Base-by-base conservation (phyloP, 1,140 invertebrate genomes). In the Leptinotarsa texana region DNA sequence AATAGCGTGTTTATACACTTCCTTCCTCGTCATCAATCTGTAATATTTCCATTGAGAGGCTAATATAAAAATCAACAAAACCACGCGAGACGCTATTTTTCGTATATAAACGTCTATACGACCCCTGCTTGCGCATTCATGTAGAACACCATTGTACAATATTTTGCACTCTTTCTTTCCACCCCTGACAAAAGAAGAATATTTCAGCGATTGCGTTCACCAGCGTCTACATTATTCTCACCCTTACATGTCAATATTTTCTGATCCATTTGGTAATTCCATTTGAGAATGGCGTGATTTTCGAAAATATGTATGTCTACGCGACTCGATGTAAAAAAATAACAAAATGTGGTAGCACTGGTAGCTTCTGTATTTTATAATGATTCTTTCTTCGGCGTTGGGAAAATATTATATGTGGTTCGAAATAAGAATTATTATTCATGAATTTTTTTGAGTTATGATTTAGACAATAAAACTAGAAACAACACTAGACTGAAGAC, bases 31-130 rank as follows among this genome's bases (percentile, higher is more conserved):
- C 51, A 57, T 57, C 51, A 57, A 57, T 57, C 51, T 18, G 51
- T 18, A 57, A 57, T 57, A 57, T 57, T 57, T 57, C 51, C 51
- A 57, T 57, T 57, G 51, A 57, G 51, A 57, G 51, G 51, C 51
- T 57, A 57, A 57, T 57, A 57, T 57, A n/a, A 57, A 57, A 57
- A 57, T 57, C 51, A 57, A 57, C 51, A 57, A 57, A 57, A 57
- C 51, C 51, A 57, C 51, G 51, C 51, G 51, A 57, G 51, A 57
- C 51, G 51, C 51, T 57, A 57, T 57, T 57, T 57, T 57, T 57
- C 17, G 15, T 57, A 57, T 3, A 57, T 57, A 57, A 57, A 57
- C 51, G 51, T 57, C 51, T 17, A 15, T 57, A 18, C 4, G n/a
- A 57, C 51, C 51, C 51, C 51, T 57, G 51, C 51, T 57, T 18